Evolutionary conservation across 35 echinoderm and acorn worm genomes (phyloP).

Genomic region (Lytechinus pictus): DNA sequence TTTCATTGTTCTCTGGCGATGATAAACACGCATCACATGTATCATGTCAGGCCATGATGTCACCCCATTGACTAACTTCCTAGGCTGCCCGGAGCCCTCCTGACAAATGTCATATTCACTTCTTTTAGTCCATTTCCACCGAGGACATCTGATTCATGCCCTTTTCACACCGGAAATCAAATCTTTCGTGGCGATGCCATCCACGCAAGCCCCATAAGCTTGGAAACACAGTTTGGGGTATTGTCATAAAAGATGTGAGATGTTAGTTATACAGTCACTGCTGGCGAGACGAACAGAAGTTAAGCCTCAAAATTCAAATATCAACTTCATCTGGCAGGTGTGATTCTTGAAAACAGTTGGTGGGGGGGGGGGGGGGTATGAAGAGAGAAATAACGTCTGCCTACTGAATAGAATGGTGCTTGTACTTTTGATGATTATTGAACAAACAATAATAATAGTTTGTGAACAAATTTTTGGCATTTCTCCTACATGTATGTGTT

Average conservation of each 20-base stretch:
- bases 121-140: not conserved
- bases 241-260: not conserved
- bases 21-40: not conserved
- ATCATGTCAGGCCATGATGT: not conserved
- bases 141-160: slow-evolving; percentile 16
- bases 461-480: no score
- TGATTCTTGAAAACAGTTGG: not conserved
- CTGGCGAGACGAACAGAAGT: not conserved
- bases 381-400: no score
- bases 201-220: not conserved
- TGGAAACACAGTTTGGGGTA: not conserved
- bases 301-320: not conserved
- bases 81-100: not conserved
- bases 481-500: no score
- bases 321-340: not conserved
- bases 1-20: not conserved
- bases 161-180: slow-evolving; percentile 11
- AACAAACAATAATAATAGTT: no score
- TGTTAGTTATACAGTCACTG: not conserved
- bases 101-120: slow-evolving; percentile 12
- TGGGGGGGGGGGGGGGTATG: no score
- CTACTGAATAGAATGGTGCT: no score
- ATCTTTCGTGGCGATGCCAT: not conserved
- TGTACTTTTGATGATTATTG: no score
- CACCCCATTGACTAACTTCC: not conserved